Evolutionary conservation across 2,888 invertebrate species (phyloP), one percentile per base, ranked within the genome.

Genomic region (Desoria tigrina): DNA sequence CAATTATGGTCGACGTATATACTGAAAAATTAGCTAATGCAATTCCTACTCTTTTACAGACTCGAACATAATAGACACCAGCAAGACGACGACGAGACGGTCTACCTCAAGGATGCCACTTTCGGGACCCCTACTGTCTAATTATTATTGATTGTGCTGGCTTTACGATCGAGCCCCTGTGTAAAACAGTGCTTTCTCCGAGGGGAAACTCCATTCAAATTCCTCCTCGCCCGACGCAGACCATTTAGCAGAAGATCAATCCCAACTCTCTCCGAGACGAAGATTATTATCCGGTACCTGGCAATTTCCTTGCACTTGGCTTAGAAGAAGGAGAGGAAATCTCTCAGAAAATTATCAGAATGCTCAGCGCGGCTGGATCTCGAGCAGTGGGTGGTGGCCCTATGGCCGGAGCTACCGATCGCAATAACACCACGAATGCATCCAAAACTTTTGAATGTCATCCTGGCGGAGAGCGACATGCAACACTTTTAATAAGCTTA

Each of bases 381-480:
- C 57, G 57, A 6, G 57, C 32, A 32, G 69, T 63, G 63, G 69
- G 69, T 58, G 69, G 66, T 63, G 69, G 69, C 55, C 66, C 64
- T 62, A 64, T 66, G 42, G 66, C 61, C 57, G 69, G 69, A 39
- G 70, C 65, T 67, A 67, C 59, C 57, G 67, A 70, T 64, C 58
- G 70, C 59, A 77, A 77, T 63, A 67, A 70, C 60, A 74, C 75
- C 42, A 64, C 66, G 42, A 75, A 74, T 64, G 68, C 64, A 50
- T 73, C 76, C 21, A 57, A 68, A 53, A 86, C 87, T 69, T 86
- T 88, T 80, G 87, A 88, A 78, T 90, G 90, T 78, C 90, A 90
- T 77, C 90, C 90, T 42, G 90, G 89, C 14, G 90, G 90, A 65
- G 90, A 89, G 2, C 85, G 88, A 3, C 84, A 91, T 70, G 91